Base-by-base conservation (phyloP, 1,140 invertebrate genomes). In the Eumaeus atala region DNA sequence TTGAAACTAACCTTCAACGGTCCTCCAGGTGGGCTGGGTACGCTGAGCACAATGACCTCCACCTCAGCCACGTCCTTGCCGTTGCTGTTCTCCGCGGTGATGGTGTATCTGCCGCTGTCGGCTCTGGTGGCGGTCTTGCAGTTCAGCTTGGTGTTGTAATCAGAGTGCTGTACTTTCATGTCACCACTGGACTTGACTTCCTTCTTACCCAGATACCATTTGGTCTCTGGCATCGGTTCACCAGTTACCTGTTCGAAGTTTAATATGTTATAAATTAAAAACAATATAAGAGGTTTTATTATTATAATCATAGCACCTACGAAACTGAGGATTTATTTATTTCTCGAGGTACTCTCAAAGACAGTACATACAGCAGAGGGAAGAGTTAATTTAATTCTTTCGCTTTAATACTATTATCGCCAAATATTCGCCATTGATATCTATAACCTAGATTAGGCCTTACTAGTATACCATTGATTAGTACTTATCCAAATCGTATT, bases 51-150 rank as follows among this genome's bases (percentile, higher is more conserved):
- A 33, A 93, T 95, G 6, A 99, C 97, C 64, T 94, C 95, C 0
- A 99, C 95, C 56, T 95, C 93, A 10, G 96, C 97, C 14, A 93
- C 93, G 69, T 98, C 97, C 74, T 93, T 94, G 11, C 98, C 98
- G 69, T 96, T 98, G 21, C 90, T 88, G 76, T 99, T 99, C 77
- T 97, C 96, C 37, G 98, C 96, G 17, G 92, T 94, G 51, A 99
- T 90, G 6, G 93, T 95, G 73, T 98, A 99, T 48, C 92, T 91
- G 16, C 98, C 98, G 38, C 96, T 94, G 75, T 99, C 97, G 0
- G 90, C 90, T 48, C 98, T 88, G 2, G 93, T 95, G 0, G 97
- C 95, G 65, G 94, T 93, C 47, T 94, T 91, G 21, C 97, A 95
- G 64, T 90, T 92, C 35, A 99, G 74, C 72, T 97, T 95, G 0